Conservation (phyloP, 2,888 invertebrate genomes). For the Thelaira solivaga region DNA sequence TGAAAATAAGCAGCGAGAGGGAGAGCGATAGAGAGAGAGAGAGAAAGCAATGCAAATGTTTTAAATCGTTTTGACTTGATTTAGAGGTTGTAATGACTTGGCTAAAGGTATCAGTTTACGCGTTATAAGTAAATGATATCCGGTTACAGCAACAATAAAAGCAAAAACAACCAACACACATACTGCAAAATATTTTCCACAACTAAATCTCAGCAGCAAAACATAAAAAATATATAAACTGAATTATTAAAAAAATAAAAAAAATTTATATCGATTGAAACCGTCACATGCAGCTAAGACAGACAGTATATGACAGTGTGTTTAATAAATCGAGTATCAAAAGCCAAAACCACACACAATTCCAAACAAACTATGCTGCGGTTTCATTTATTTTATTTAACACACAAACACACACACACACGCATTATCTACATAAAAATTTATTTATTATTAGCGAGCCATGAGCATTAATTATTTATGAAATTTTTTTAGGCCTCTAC, state of each 20-base stretch:
- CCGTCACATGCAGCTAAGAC: slow-evolving; percentile 22
- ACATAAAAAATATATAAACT: background rate
- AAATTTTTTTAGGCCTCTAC: background rate
- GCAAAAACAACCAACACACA: slow-evolving; percentile 18
- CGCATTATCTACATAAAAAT: background rate
- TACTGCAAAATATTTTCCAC: no score
- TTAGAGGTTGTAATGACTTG: slow-evolving; percentile 63
- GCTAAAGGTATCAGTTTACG: slow-evolving; percentile 62
- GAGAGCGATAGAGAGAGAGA: no score
- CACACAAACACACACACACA: no score
- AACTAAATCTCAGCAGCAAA: slow-evolving; percentile 5
- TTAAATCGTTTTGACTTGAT: slow-evolving; percentile 63
- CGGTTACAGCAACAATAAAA: slow-evolving; percentile 52
- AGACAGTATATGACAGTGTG: slow-evolving; percentile 15
- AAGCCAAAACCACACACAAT: slow-evolving; percentile 61
- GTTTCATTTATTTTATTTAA: slow-evolving; percentile 19
- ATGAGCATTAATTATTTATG: slow-evolving; percentile 9
- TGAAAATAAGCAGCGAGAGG: slow-evolving; percentile 17
- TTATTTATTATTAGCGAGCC: slow-evolving; percentile 18
- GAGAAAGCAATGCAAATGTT: slow-evolving; percentile 56
- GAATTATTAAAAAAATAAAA: background rate
- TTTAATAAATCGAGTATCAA: slow-evolving; percentile 47
- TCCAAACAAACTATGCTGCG: slow-evolving; percentile 61
- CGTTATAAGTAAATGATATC: slow-evolving; percentile 60
- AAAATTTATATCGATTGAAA: slow-evolving; percentile 30